Conservation (phyloP, 2,797 vertebrate genomes). For the Clarias pachynema region DNA sequence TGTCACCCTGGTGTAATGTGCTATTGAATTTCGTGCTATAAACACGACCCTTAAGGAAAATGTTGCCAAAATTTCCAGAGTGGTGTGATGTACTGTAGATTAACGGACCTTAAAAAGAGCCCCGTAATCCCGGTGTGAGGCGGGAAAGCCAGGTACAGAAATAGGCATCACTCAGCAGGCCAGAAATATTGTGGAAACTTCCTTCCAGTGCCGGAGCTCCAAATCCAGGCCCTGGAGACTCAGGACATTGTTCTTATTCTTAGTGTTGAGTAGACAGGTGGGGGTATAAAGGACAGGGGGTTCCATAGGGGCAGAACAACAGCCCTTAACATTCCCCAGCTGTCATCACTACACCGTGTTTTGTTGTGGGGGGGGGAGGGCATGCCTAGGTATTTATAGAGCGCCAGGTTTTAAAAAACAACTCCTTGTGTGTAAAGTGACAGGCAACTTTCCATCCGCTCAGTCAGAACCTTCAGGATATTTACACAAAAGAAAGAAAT, state of each 20-base stretch:
- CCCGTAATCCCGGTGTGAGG: background rate
- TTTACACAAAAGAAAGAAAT: conserved; percentile 6
- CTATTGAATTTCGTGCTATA: no score
- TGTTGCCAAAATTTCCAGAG: background rate
- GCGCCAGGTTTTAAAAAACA: conserved; percentile 26
- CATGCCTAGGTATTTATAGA: conserved; percentile 49
- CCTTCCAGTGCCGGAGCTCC: conserved; percentile 67
- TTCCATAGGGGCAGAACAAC: conserved; percentile 21
- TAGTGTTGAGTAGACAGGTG: conserved; percentile 49
- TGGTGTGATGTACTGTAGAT: background rate
- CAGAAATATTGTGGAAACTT: conserved; percentile 60
- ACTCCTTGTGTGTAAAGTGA: conserved; percentile 27
- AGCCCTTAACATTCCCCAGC: conserved; percentile 45
- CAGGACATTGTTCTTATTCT: conserved; percentile 66
- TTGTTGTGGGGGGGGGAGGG: conserved; percentile 11
- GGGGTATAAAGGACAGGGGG: conserved; percentile 35
- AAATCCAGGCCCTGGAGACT: conserved; percentile 58
- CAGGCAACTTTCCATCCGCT: conserved; percentile 9
- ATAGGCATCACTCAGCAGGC: conserved; percentile 40
- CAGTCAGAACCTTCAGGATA: conserved; percentile 2
- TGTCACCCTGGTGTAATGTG: background rate
- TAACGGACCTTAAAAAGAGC: background rate
- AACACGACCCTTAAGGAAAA: background rate
- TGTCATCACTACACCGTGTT: conserved; percentile 32
- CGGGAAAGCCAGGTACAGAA: conserved; percentile 21